Base-by-base conservation (phyloP, 2,888 invertebrate genomes). In the Lissonota sp. region DNA sequence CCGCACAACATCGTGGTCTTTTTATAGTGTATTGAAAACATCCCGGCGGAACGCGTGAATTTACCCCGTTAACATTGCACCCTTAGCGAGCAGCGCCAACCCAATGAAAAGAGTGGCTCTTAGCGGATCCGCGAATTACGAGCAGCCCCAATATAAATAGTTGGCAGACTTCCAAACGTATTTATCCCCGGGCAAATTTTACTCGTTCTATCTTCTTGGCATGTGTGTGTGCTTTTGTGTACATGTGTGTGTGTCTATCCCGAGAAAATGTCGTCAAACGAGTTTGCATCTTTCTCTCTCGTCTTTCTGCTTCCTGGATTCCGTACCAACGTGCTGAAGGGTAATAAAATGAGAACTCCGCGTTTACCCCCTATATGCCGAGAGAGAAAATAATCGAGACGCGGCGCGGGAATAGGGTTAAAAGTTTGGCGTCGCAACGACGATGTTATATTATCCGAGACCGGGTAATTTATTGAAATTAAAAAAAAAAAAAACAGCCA, bases 91-190 rank as follows among this genome's bases (percentile, higher is more conserved):
- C 12, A 62, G 46, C 12, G 12, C 46, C 1, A 46, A 40, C 55
- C 40, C 44, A 39, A 46, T 40, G 26, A 53, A 37, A 39, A 12
- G 53, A 51, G 10, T 49, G 12, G 71, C 51, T 75, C 55, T 66
- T 55, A 63, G 67, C 14, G 57, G 49, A 79, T 69, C 62, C 39
- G 63, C 49, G 64, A 77, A 77, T 77, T 77, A 77, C 76, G 64
- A 77, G 70, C 70, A 70, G 64, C 57, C 57, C 70, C 70, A 49
- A 70, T 77, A 77, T 77, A 77, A 78, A 78, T 78, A 67, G 72
- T 72, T 78, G 78, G 78, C 78, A 16, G 4, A 63, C 37, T 62
- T 73, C 78, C 78, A 78, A 78, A 67, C 72, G 78, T 78, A 55
- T 72, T 72, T 66, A 78, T 79, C 62, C 72, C 26, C 55, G 6